Conservation (phyloP, 2,797 vertebrate species). For the Sebastes melanostomus region DNA sequence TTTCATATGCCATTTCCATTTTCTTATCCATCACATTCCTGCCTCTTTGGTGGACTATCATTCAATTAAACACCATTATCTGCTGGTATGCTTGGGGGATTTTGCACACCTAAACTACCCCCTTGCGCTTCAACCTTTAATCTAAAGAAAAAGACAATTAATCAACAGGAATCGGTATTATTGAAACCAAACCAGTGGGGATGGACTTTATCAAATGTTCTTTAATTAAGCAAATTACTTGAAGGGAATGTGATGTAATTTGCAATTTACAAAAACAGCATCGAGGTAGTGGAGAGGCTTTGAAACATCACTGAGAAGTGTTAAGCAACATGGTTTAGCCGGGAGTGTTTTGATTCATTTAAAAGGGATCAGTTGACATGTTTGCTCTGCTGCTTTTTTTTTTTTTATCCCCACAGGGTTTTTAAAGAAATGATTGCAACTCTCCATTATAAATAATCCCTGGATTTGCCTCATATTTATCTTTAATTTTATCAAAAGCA, state of each 20-base stretch:
- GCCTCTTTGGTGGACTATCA: slow-evolving; percentile 53
- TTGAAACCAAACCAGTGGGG: slow-evolving; percentile 52
- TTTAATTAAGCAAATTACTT: slow-evolving; percentile 65
- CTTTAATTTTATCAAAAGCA: background rate
- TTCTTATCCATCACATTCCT: slow-evolving; percentile 58
- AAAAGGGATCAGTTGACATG: slow-evolving; percentile 47
- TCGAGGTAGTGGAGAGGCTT: slow-evolving; percentile 14
- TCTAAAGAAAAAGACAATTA: slow-evolving; percentile 67
- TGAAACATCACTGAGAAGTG: slow-evolving; percentile 15
- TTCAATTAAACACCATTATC: slow-evolving; percentile 77
- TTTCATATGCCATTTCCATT: slow-evolving; percentile 68
- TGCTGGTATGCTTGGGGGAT: slow-evolving; percentile 45
- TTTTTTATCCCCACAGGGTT: slow-evolving; percentile 7
- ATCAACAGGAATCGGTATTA: slow-evolving; percentile 55
- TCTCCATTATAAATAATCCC: slow-evolving; percentile 18
- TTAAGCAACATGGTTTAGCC: slow-evolving; percentile 36
- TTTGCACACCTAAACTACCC: slow-evolving; percentile 51
- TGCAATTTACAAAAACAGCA: slow-evolving; percentile 42
- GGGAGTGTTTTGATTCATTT: slow-evolving; percentile 43
- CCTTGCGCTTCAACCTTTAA: slow-evolving; percentile 46
- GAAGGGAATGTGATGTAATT: slow-evolving; percentile 49
- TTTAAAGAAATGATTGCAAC: slow-evolving; percentile 16
- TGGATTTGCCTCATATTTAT: slow-evolving; percentile 1
- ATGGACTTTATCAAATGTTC: slow-evolving; percentile 57
- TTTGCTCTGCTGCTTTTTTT: slow-evolving; percentile 28